Evolutionary conservation across 1,140 invertebrate genomes (phyloP).

Genomic region (Pseudoatta argentina): DNA sequence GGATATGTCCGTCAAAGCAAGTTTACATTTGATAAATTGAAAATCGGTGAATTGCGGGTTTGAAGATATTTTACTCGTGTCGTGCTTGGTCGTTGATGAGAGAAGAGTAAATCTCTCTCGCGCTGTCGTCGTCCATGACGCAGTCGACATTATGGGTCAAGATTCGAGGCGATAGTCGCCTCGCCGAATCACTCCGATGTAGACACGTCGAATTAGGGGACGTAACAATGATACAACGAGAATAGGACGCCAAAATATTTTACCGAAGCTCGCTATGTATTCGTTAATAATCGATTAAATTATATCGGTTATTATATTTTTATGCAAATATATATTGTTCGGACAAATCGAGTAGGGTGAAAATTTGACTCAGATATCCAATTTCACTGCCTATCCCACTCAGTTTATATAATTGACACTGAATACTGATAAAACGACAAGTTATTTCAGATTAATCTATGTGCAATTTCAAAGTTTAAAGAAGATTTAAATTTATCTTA

Average conservation of each 20-base stretch:
- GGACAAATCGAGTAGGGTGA: not conserved
- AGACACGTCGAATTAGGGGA: slow-evolving; percentile 67
- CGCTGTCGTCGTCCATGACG: slow-evolving; percentile 44
- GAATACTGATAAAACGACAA: slow-evolving; percentile 26
- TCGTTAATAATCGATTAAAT: not conserved
- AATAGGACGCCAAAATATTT: slow-evolving; percentile 4
- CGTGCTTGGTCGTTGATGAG: slow-evolving; percentile 33
- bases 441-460: not conserved
- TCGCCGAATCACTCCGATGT: slow-evolving; percentile 66
- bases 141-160: slow-evolving; percentile 76
- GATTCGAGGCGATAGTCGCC: slow-evolving; percentile 72
- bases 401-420: slow-evolving; percentile 6
- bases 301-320: not conserved
- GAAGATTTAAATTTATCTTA: not conserved
- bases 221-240: slow-evolving; percentile 16
- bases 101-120: slow-evolving; percentile 31
- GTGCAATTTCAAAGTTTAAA: not conserved
- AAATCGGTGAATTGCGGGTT: not conserved
- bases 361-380: not conserved
- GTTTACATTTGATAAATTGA: not conserved
- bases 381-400: not conserved
- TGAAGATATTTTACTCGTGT: slow-evolving; percentile 16
- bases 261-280: not conserved
- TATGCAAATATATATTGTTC: not conserved
- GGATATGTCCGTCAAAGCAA: not conserved